Evolutionary conservation across 2,113 vertebrate species (phyloP), one percentile per base, ranked within the genome.

Genomic region (Pheucticus melanocephalus): DNA sequence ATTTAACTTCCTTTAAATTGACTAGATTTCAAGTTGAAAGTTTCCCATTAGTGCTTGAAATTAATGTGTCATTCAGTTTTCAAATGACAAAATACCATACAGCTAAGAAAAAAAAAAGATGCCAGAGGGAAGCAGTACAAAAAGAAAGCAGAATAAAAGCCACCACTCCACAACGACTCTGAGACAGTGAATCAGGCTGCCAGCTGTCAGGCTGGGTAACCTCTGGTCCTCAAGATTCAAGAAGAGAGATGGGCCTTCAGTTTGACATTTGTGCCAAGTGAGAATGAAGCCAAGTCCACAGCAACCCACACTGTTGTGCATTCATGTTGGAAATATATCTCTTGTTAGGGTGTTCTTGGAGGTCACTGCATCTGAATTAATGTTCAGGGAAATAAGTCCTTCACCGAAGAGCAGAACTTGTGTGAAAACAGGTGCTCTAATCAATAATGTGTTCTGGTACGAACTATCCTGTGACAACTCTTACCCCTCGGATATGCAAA

Each of bases 21-120:
- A 95, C 91, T 91, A 86, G 84, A 91, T 94, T 90, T 91, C 92
- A 90, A 56, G 87, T 73, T 91, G 94, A 95, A 96, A 87, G 85
- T 95, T 97, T 96, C 87, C 94, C 91, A 89, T 94, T 95, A 95
- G 84, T 94, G 83, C 92, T 77, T 96, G 94, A 95, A 97, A 96
- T 96, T 94, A 96, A 95, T 70, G 83, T 95, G 92, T 93, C 94
- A 94, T 96, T 95, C 91, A 79, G 66, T 90, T 96, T 95, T 94
- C 75, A 86, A 94, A 93, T 90, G 90, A 93, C 90, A 96, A 93
- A 96, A 96, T 83, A 93, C 59, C 24, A 83, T 86, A 56, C 44
- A 94, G 35, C 15, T 47, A 69, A 84, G 60, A 75, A 68, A 53
- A 56, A 83, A 79, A 75, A 69, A 73, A 72, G 10, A 85, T 47